phyloP scores from a whole-genome alignment of 2,113 vertebrate species.

The Sciurus niger region DNA sequence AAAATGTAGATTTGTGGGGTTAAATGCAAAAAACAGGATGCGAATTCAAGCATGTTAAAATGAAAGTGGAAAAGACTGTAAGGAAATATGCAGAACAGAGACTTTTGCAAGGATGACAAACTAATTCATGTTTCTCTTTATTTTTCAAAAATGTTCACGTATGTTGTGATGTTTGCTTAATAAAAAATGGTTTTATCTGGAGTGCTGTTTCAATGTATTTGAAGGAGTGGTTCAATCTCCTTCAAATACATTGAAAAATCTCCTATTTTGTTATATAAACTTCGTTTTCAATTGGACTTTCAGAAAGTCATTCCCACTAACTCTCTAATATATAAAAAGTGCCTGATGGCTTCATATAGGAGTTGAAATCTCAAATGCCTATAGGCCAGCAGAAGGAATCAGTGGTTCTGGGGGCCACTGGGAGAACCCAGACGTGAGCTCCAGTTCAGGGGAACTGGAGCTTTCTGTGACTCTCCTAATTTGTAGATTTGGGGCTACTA shows the following conservation, averaged over 20 bases:
- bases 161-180: background rate
- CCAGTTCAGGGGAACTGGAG: background rate
- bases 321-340: constrained; percentile 2
- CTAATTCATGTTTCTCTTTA: constrained; percentile 1
- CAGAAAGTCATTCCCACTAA: constrained; percentile 17
- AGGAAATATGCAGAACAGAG: background rate
- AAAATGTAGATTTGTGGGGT: background rate
- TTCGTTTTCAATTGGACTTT: constrained; percentile 38
- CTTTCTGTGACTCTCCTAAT: background rate
- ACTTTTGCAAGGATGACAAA: constrained; percentile 20
- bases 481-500: constrained; percentile 28
- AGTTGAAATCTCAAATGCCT: background rate
- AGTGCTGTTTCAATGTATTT: background rate
- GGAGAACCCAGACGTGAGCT: background rate
- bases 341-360: constrained; percentile 16
- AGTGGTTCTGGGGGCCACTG: background rate
- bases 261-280: background rate
- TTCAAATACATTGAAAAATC: no score
- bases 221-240: background rate
- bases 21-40: background rate
- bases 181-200: background rate
- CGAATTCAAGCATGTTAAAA: background rate
- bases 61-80: background rate
- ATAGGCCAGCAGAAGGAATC: background rate
- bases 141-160: background rate